These are phyloP conservation scores for Aurelia sp. DNA, from an alignment of 30 jellyfish, hydroid and myxozoan species.

Conservation along the genomic window DNA sequence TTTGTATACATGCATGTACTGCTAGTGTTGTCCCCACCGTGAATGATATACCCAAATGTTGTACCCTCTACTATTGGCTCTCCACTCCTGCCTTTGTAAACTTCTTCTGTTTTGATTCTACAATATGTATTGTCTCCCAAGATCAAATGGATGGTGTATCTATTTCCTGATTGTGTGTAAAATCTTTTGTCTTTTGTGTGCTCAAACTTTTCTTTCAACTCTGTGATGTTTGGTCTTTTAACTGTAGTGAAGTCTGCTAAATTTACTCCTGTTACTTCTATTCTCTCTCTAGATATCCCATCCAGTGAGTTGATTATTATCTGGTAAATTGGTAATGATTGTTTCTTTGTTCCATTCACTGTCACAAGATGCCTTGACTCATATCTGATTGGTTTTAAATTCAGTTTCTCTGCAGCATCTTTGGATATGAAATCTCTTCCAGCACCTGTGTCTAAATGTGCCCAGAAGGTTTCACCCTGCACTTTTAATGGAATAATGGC, in stretches of 20 bases:
- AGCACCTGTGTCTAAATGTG: conserved; percentile 54
- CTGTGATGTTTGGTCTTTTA: too few relatives aligned
- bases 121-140: too few relatives aligned
- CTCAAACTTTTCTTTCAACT: too few relatives aligned
- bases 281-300: too few relatives aligned
- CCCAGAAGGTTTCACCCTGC: conserved; percentile 40
- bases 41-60: conserved; percentile 9
- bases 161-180: too few relatives aligned
- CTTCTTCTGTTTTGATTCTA: too few relatives aligned
- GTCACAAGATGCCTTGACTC: conserved; percentile 36
- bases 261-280: too few relatives aligned
- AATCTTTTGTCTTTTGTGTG: too few relatives aligned
- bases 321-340: conserved; percentile 58
- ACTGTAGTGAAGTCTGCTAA: too few relatives aligned
- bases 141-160: too few relatives aligned
- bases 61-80: conserved; percentile 52
- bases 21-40: neutral
- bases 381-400: conserved; percentile 46
- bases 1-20: neutral
- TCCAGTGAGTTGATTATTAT: too few relatives aligned
- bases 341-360: conserved; percentile 57
- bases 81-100: conserved; percentile 2
- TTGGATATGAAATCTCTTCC: conserved; percentile 58
- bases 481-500: neutral
- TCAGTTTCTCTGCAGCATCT: conserved; percentile 42